Base-by-base conservation (phyloP, 2,113 vertebrate species). In the Calyptommatus sinebrachiatus region DNA sequence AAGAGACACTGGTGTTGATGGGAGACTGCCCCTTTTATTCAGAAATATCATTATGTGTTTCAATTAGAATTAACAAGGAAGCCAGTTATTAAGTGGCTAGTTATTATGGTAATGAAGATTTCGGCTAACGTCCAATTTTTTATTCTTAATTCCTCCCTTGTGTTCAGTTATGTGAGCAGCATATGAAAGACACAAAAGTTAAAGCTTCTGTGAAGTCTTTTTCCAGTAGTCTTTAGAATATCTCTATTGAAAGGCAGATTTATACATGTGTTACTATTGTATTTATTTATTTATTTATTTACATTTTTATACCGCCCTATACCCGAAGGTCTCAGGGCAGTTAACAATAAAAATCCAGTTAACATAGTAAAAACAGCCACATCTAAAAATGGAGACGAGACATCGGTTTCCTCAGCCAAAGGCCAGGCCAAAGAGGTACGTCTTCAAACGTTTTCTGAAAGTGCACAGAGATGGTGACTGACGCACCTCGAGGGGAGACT, bases 41-140 rank as follows among this genome's bases (percentile, higher is more conserved):
- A 31, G 86, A 89, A 90, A 88, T 75, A 78, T 14, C 76, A 69
- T 71, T 71, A 61, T 7, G 2, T 20, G 81, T 90, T 89, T 88
- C 91, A 88, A 80, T 91, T 88, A 91, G 86, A 78, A 85, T 85
- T 81, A 88, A 84, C 1, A 28, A 88, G 83, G 82, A 89, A 87
- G 86, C 73, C 82, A 22, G 78, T 88, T 85, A 88, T 92, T 88
- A 92, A 91, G 90, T 72, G 80, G 86, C 35, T 76, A 35, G 83
- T 87, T 89, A 92, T 90, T 88, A 90, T 14, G 77, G 86, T 86
- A 87, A 89, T 87, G 81, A 76, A 8, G 72, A 79, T 80, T 66
- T 77, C 76, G 11, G 29, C 77, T 41, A 57, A 80, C 1, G 85
- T 83, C 86, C 35, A 6, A 9, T 73, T 74, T 79, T 45, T 80